phyloP scores from a whole-genome alignment of 2,888 invertebrate species.

The Clitarchus hookeri region DNA sequence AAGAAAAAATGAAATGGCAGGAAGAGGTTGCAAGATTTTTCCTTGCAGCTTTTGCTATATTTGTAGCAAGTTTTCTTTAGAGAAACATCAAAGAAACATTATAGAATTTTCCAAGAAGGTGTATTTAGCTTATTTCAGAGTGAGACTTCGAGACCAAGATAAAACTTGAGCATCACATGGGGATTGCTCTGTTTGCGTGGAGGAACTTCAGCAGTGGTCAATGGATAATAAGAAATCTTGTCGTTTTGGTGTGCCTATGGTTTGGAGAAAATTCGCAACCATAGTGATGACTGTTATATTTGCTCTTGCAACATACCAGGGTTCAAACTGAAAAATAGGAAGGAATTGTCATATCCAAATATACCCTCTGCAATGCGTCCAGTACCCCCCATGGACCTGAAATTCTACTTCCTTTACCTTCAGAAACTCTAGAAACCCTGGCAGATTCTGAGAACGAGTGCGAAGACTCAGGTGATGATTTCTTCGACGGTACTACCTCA shows the following conservation, averaged over 20 bases:
- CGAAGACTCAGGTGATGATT: too few relatives aligned
- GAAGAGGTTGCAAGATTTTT: background rate
- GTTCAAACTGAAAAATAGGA: slow-evolving; percentile 40
- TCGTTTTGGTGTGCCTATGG: background rate
- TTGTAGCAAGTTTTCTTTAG: background rate
- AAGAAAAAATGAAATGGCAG: too few relatives aligned
- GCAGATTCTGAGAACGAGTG: too few relatives aligned
- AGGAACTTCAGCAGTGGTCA: slow-evolving; percentile 43
- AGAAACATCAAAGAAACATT: slow-evolving; percentile 30
- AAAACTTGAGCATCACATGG: slow-evolving; percentile 43
- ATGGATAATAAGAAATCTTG: slow-evolving; percentile 40
- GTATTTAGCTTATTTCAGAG: slow-evolving; percentile 41
- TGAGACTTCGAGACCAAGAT: slow-evolving; percentile 43
- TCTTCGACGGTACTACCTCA: too few relatives aligned
- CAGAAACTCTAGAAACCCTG: slow-evolving; percentile 11
- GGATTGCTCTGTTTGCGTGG: slow-evolving; percentile 39
- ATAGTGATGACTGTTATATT: slow-evolving; percentile 42
- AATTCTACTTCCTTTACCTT: slow-evolving; percentile 31
- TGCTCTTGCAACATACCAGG: too few relatives aligned
- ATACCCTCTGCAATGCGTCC: slow-evolving; percentile 40
- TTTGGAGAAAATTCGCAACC: slow-evolving; percentile 43
- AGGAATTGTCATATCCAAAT: background rate
- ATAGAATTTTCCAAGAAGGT: background rate
- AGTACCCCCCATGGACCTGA: slow-evolving; percentile 38
- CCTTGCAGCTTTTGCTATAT: too few relatives aligned